Conservation (phyloP, 1,140 invertebrate genomes). For the Drosophila bipectinata region DNA sequence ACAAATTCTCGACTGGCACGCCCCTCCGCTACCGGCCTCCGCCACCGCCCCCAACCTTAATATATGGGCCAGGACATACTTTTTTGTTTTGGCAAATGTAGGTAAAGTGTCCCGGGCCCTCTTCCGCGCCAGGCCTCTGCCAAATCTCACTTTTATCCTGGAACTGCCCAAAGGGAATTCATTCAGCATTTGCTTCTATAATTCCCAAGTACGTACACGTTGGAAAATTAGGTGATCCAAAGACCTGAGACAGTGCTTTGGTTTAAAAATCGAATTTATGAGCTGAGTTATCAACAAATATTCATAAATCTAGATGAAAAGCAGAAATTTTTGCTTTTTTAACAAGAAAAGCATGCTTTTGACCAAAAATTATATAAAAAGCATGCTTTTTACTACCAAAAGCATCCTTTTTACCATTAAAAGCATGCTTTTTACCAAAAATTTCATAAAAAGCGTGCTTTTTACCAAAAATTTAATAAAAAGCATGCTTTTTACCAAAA, state of each 20-base stretch:
- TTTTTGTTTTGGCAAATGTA: constrained; percentile 38
- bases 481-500: too few relatives aligned
- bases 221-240: not conserved
- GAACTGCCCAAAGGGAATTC: constrained; percentile 54
- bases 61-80: constrained; percentile 41
- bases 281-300: not conserved
- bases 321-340: not conserved
- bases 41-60: constrained; percentile 11
- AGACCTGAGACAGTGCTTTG: not conserved
- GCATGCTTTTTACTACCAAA: too few relatives aligned
- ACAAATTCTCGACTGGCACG: constrained; percentile 20
- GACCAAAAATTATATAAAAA: too few relatives aligned
- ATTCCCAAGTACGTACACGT: constrained; percentile 6
- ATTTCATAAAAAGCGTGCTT: too few relatives aligned
- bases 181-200: constrained; percentile 61
- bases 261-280: too few relatives aligned
- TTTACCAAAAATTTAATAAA: too few relatives aligned
- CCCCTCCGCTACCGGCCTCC: constrained; percentile 10
- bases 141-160: not conserved
- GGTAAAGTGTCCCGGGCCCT: constrained; percentile 45
- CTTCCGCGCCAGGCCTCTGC: not conserved
- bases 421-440: too few relatives aligned
- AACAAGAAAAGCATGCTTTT: not conserved
- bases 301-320: not conserved
- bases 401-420: too few relatives aligned